Base-by-base conservation (phyloP, 2,888 invertebrate species). In the Alcis repandata region DNA sequence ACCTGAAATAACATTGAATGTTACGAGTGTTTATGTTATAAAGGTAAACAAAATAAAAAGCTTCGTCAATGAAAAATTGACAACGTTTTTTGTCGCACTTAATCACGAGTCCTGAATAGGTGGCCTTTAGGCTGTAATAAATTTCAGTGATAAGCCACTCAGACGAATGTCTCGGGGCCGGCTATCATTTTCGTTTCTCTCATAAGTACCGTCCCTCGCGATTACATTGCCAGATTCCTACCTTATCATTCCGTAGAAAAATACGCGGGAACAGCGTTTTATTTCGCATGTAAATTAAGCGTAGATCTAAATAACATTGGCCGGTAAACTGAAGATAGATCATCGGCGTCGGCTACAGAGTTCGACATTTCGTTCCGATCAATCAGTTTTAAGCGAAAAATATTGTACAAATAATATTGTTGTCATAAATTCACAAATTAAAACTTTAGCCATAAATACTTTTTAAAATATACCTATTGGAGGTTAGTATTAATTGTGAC, bases 81-180 rank as follows among this genome's bases (percentile, higher is more conserved):
- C 63, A 63, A 63, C 19, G 13, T 40, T 13, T 15, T 52, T 68
- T 61, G 52, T 70, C 63, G 60, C 67, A 75, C 70, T 77, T 63
- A 76, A 59, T 76, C 73, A 72, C 69, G 63, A 70, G 66, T 65
- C 65, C 66, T 69, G 70, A 73, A 73, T 70, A 65, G 69, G 63
- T 41, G 48, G 38, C 66, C 67, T 41, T 57, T 70, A 64, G 72
- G 60, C 60, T 53, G 70, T 63, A 71, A 77, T 77, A 81, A 75
- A 80, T 76, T 75, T 69, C 65, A 65, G 62, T 71, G 79, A 77
- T 79, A 82, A 79, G 74, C 71, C 70, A 68, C 73, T 69, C 63
- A 57, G 65, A 73, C 63, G 64, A 68, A 72, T 63, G 67, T 68
- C 65, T 54, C 33, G 22, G 38, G 51, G 52, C 61, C 32, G 57